Base-by-base conservation (phyloP, 2,888 invertebrate genomes). In the Linnaemya vulpina region DNA sequence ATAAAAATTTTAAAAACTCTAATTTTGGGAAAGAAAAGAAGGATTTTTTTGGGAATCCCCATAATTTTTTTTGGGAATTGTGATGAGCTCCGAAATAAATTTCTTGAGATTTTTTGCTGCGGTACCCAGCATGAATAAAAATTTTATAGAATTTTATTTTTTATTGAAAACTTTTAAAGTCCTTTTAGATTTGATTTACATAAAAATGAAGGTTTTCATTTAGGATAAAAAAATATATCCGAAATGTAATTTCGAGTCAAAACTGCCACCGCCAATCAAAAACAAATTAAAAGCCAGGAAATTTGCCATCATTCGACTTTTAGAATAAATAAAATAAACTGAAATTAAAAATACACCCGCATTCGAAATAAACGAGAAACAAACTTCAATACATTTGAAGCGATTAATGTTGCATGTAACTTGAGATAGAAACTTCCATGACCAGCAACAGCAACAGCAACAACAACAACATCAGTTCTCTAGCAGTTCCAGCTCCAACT, bases 371-470 rank as follows among this genome's bases (percentile, higher is more conserved):
- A 5, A 25, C 13, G 49, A 58, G 3, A 40, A 49, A 38, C 25
- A 38, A 43, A 65, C 55, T 71, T 22, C 51, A 70, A 55, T 73
- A 55, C 46, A 17, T 38, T 30, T 62, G 49, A 55, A 65, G 71
- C 76, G 71, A 82, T 82, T 82, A 76, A 76, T 77, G 65, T 65
- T 65, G n/a, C 71, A 71, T 76, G 76, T 65, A 82, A 82, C 76
- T 63, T 82, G 82, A 82, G 82, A 68, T 71, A 51, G 71, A 82
- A 70, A 65, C 65, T 49, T 71, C 70, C 62, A 76, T 43, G 25
- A 55, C 67, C 63, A 73, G 68, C 40, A 75, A 53, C 76, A 51
- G 2, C 30, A 5, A 5, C 30, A 30, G 30, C 65, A n/a, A 30
- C 20, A 75, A 49, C 53, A 20, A 1, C 13, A 40, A 13, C 40